phyloP scores from a whole-genome alignment of 2,888 invertebrate genomes.

The Thera britannica region DNA sequence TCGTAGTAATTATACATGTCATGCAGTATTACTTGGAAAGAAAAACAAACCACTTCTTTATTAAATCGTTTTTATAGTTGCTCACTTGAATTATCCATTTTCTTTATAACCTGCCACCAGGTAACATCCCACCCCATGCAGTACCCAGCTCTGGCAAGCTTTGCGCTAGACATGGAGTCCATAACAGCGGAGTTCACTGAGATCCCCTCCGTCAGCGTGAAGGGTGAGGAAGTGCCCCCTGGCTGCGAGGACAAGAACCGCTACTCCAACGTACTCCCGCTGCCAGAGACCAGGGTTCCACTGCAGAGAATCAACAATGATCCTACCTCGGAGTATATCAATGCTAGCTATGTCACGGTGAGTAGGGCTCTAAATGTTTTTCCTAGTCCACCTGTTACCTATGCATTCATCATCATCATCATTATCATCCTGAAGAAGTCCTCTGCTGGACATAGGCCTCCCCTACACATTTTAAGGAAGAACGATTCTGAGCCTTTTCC shows the following conservation, averaged over 20 bases:
- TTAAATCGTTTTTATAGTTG: background rate
- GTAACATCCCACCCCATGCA: conserved; percentile 90
- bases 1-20: too few relatives aligned
- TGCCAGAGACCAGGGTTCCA: conserved; percentile 95
- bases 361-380: conserved; percentile 56
- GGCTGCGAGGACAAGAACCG: conserved; percentile 96
- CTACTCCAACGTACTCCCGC: conserved; percentile 97
- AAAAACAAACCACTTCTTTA: too few relatives aligned
- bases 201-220: conserved; percentile 91
- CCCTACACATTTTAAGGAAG: too few relatives aligned
- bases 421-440: too few relatives aligned
- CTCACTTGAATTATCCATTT: conserved; percentile 6
- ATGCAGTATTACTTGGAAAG: too few relatives aligned
- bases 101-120: conserved; percentile 47
- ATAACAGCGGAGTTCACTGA: conserved; percentile 93
- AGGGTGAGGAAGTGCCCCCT: conserved; percentile 92
- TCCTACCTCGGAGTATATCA: conserved; percentile 94
- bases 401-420: too few relatives aligned
- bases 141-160: conserved; percentile 90
- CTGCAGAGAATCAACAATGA: conserved; percentile 89
- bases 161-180: conserved; percentile 88
- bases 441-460: too few relatives aligned
- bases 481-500: too few relatives aligned
- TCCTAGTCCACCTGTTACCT: too few relatives aligned
- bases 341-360: conserved; percentile 96